phyloP scores from a whole-genome alignment of 2,888 invertebrate genomes.

The Escarpia spicata region DNA sequence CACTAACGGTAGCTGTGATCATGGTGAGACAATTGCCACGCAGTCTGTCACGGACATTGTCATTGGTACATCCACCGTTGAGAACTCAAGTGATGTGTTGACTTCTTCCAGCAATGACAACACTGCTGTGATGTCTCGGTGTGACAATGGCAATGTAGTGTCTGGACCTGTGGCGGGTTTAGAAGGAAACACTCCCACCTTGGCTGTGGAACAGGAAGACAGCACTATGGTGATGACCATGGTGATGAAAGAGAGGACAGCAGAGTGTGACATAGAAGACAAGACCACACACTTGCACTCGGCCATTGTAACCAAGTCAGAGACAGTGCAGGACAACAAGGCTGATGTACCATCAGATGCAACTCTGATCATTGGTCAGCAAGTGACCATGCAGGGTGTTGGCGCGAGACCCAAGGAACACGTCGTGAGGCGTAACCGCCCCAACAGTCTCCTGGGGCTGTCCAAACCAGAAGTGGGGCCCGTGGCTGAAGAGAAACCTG shows the following conservation, averaged over 20 bases:
- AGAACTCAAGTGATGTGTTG: not conserved
- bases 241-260: not conserved
- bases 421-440: slow-evolving; percentile 37
- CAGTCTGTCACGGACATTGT: not conserved
- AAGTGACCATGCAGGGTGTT: slow-evolving; percentile 20
- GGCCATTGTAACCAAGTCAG: not conserved
- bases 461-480: slow-evolving; percentile 46
- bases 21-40: not conserved
- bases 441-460: slow-evolving; percentile 53
- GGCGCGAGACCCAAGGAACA: slow-evolving; percentile 55
- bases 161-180: not conserved
- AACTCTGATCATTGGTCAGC: not conserved
- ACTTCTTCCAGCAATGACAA: not conserved
- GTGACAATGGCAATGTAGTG: not conserved
- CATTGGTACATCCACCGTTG: not conserved
- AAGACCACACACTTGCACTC: not conserved
- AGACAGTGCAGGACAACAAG: slow-evolving; percentile 18
- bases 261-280: not conserved
- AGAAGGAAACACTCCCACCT: not conserved
- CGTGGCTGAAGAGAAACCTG: not conserved
- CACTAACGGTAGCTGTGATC: not conserved
- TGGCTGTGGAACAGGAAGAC: not conserved
- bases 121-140: not conserved
- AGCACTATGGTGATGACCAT: not conserved
- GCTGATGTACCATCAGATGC: too few species aligned